phyloP scores from a whole-genome alignment of 2,113 vertebrate species.

The Ondatra zibethicus region DNA sequence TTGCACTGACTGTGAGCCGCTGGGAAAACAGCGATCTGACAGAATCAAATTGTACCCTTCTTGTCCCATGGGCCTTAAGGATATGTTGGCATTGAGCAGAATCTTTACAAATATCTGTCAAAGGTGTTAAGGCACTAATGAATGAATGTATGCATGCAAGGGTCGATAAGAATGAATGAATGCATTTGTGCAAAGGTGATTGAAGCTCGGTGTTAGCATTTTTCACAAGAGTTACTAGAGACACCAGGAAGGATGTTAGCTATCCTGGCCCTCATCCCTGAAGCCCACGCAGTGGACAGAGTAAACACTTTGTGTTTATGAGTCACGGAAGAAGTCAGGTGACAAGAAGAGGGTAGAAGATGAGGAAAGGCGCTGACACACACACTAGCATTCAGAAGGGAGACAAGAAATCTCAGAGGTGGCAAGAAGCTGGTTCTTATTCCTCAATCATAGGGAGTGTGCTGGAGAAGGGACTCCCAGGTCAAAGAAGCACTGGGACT shows the following conservation, averaged over 20 bases:
- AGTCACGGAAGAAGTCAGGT: background rate
- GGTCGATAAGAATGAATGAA: background rate
- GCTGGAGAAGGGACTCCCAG: background rate
- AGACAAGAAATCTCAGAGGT: background rate
- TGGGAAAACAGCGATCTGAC: background rate
- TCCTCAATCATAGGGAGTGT: background rate
- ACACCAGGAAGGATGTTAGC: background rate
- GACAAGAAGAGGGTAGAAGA: background rate
- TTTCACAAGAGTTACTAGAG: background rate
- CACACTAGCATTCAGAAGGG: too few relatives aligned
- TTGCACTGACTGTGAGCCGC: background rate
- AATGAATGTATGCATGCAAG: background rate
- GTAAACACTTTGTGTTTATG: background rate
- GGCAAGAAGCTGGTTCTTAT: background rate
- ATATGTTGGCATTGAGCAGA: background rate
- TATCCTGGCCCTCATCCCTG: too few relatives aligned
- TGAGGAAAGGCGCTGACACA: background rate
- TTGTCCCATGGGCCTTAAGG: background rate
- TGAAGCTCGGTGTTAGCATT: background rate
- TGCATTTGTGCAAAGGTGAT: background rate
- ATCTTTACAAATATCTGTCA: background rate
- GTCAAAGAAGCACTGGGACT: accelerated
- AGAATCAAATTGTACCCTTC: background rate
- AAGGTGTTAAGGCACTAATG: background rate
- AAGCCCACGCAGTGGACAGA: background rate